These are phyloP conservation scores for Heliopora coerulea DNA, from an alignment of 92 coral and sea anemone species.

Conservation along the genomic window DNA sequence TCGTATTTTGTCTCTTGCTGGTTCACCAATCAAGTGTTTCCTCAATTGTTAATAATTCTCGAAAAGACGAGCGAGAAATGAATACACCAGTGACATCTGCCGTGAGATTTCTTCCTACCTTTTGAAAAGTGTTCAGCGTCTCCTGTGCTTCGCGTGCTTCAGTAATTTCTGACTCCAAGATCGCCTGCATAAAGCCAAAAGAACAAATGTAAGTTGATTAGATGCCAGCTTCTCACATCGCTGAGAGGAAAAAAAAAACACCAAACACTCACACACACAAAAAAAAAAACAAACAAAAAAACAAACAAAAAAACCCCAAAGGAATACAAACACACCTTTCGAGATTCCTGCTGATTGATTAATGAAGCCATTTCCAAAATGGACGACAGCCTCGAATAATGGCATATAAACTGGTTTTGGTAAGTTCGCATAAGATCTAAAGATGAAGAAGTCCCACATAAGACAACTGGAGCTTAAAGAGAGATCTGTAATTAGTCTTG, in stretches of 20 bases:
- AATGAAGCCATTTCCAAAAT: conserved; percentile 96
- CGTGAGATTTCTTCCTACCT: conserved; percentile 14
- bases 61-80: no score
- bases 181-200: conserved; percentile 9
- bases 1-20: no score
- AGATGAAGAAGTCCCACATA: no score
- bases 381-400: conserved; percentile 94
- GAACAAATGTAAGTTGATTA: neutral
- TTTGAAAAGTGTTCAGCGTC: conserved; percentile 20
- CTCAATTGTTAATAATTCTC: no score
- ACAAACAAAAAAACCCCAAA: no score
- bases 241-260: neutral
- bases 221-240: no score
- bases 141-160: conserved; percentile 24
- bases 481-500: no score
- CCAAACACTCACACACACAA: no score
- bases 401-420: conserved; percentile 90
- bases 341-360: conserved; percentile 79
- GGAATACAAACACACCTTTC: conserved; percentile 64
- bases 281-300: no score
- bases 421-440: conserved; percentile 94
- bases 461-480: no score
- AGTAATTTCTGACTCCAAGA: conserved; percentile 20
- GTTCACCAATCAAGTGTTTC: no score
- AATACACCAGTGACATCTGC: no score